Evolutionary conservation across 2,797 vertebrate genomes (phyloP).

Genomic region (Sebastes nivosus): DNA sequence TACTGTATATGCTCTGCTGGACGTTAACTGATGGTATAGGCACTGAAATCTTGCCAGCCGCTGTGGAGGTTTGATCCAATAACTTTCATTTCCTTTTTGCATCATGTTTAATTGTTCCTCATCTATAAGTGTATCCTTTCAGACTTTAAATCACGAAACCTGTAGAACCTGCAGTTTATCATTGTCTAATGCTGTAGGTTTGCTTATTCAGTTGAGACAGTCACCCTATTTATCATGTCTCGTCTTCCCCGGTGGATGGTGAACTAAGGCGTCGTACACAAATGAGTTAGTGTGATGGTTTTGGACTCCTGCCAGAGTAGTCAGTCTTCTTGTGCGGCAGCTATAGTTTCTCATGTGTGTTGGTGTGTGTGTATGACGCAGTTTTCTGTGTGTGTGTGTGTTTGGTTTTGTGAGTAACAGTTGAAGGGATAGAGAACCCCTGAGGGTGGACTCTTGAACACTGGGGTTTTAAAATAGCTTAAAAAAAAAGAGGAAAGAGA

Average conservation of each 20-base stretch:
- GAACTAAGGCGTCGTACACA: slow-evolving; percentile 2
- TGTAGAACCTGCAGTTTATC: slow-evolving; percentile 15
- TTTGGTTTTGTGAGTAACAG: slow-evolving; percentile 35
- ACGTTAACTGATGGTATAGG: neutral
- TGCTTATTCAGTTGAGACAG: slow-evolving; percentile 37
- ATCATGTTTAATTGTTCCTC: neutral
- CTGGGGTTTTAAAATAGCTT: slow-evolving; percentile 66
- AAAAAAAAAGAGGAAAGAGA: slow-evolving; percentile 29
- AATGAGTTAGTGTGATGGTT: slow-evolving; percentile 11
- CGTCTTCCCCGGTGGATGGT: neutral
- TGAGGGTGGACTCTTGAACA: slow-evolving; percentile 51
- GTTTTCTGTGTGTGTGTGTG: neutral
- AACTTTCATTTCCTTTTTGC: neutral
- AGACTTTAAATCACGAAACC: slow-evolving; percentile 1
- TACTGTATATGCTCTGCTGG: neutral
- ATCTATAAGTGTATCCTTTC: neutral
- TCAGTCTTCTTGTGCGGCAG: neutral
- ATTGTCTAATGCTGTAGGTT: slow-evolving; percentile 13
- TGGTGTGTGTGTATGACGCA: neutral
- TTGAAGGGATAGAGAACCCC: slow-evolving; percentile 44
- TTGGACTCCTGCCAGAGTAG: slow-evolving; percentile 20
- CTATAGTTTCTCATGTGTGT: neutral
- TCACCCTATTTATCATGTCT: slow-evolving; percentile 30
- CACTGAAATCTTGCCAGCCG: neutral
- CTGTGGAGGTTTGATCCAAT: neutral